Base-by-base conservation (phyloP, 2,888 invertebrate species). In the Megastigmus dorsalis region DNA sequence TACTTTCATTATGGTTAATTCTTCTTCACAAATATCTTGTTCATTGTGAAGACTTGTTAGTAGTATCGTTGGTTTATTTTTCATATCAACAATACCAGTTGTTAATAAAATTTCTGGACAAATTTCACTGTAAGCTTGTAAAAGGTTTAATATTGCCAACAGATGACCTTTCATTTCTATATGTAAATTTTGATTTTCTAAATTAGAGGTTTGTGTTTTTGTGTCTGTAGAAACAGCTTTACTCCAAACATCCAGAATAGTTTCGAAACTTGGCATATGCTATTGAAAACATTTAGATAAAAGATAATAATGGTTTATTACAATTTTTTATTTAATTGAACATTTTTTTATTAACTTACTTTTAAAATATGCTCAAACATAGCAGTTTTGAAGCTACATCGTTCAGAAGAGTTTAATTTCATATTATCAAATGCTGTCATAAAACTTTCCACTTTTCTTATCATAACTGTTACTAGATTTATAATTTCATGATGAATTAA, bases 51-150 rank as follows among this genome's bases (percentile, higher is more conserved):
- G 41, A 63, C n/a, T 65, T 15, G 63, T 71, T 43, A 77, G 28
- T 36, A 77, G 54, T 41, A 59, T 33, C 6, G 18, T 54, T 9
- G 70, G 62, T n/a, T 63, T 30, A 4, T 55, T 54, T 65, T 69
- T 9, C 13, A 28, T 18, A 41, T 63, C 55, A n/a, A 6, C 1
- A 59, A 18, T 28, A 38, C 9, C 33, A 18, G 23, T 28, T 26
- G 38, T 59, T 41, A 69, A 63, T 50, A 70, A 55, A 26, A 66
- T 70, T 79, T 90, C 89, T 65, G 92, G 90, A 70, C 90, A 91
- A 66, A 90, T 83, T 59, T 88, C 89, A 43, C 90, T 86, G 72
- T 91, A 91, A 67, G 89, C 86, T 67, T 91, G 86, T 85, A 93
- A 89, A 81, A 92, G 89, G 26, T 91, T 90, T 52, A 93, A 84